These are phyloP conservation scores for Carcinoscorpius rotundicauda DNA, from an alignment of 1,140 invertebrate genomes.

Conservation along the genomic window DNA sequence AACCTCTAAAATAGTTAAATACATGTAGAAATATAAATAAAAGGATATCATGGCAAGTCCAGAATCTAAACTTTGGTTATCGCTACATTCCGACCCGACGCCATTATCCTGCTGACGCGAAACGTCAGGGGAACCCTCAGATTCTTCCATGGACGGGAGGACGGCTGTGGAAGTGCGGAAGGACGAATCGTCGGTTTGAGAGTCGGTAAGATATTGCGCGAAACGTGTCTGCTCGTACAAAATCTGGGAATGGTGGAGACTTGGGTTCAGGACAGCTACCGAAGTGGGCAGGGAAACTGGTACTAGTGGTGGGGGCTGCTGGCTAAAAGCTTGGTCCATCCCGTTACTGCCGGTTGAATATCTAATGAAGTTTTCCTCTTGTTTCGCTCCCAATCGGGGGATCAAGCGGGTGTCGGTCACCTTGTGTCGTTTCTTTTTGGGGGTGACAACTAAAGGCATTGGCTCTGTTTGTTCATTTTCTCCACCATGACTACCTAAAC, in stretches of 20 bases:
- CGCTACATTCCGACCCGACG: constrained; percentile 24
- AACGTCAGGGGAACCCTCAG: constrained; percentile 23
- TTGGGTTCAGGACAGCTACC: constrained; percentile 91
- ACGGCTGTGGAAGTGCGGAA: constrained; percentile 17
- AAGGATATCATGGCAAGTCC: constrained; percentile 37
- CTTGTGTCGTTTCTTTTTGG: constrained; percentile 93
- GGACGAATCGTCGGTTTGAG: constrained; percentile 22
- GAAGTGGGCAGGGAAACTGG: constrained; percentile 78
- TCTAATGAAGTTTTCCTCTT: constrained; percentile 33
- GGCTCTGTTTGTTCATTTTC: constrained; percentile 79
- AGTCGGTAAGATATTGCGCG: constrained; percentile 36
- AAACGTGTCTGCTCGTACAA: constrained; percentile 37
- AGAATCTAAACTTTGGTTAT: constrained; percentile 23
- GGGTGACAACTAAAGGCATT: constrained; percentile 79
- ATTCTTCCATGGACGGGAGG: constrained; percentile 12
- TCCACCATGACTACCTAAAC: constrained; percentile 32
- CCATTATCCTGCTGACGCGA: constrained; percentile 22
- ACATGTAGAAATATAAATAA: constrained; percentile 15
- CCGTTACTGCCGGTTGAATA: constrained; percentile 46
- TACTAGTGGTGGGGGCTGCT: constrained; percentile 58
- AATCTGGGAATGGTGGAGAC: constrained; percentile 85
- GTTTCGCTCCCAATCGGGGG: constrained; percentile 70
- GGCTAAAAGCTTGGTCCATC: constrained; percentile 36
- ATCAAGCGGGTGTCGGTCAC: constrained; percentile 90
- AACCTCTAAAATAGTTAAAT: too few relatives aligned